Conservation (phyloP, 1,140 invertebrate genomes). For the Rhopalosiphum maidis region DNA sequence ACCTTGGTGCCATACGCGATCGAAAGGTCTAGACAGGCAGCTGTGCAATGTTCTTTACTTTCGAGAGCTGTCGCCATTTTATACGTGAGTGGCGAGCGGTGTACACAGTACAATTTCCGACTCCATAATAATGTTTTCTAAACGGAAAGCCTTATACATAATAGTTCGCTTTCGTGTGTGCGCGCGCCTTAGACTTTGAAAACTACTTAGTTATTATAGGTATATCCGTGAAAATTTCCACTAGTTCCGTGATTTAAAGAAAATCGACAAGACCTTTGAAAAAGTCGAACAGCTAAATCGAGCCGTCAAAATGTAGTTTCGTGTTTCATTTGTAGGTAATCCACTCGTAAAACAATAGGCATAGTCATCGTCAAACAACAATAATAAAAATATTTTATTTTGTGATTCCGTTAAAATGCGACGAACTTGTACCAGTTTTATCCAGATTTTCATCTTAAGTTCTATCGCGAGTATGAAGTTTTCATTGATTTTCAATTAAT, state of each 20-base stretch:
- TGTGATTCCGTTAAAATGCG: background rate
- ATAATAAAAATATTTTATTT: background rate
- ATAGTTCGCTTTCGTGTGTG: background rate
- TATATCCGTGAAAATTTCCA: background rate
- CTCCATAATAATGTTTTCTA: background rate
- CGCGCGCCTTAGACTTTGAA: background rate
- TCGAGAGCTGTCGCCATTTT: background rate
- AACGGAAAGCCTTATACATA: background rate
- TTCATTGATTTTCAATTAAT: background rate
- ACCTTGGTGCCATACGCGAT: background rate
- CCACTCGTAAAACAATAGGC: background rate
- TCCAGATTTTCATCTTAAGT: background rate
- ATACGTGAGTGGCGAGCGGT: background rate
- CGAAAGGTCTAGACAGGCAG: background rate
- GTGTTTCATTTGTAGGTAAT: background rate
- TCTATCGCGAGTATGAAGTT: background rate
- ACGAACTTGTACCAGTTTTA: background rate
- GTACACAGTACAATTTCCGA: background rate
- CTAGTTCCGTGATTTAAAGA: background rate
- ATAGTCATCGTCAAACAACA: background rate
- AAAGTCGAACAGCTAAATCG: background rate
- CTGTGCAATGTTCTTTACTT: background rate
- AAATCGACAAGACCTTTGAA: background rate
- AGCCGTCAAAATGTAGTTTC: background rate
- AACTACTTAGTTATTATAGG: background rate